phyloP scores from a whole-genome alignment of 2,888 invertebrate genomes.

The Hipparchia semele region DNA sequence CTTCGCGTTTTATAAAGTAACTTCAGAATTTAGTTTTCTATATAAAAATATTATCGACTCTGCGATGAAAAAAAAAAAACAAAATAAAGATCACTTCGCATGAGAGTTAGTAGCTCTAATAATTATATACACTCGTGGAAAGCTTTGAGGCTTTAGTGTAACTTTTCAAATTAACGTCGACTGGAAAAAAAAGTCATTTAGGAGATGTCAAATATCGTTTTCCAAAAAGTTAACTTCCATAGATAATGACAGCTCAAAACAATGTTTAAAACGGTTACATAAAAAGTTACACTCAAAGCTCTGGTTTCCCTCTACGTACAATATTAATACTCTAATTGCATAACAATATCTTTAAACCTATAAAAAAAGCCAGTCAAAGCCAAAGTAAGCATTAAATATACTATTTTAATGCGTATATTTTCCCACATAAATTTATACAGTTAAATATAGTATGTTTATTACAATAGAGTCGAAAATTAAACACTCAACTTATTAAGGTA shows the following conservation, averaged over 20 bases:
- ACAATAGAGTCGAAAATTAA: slow-evolving; percentile 33
- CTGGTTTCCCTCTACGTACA: slow-evolving; percentile 35
- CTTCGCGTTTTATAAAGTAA: slow-evolving; percentile 49
- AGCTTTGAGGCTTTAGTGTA: neutral
- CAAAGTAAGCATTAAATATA: slow-evolving; percentile 72
- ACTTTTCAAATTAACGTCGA: neutral
- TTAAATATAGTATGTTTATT: slow-evolving; percentile 35
- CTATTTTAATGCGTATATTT: slow-evolving; percentile 82
- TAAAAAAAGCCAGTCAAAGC: slow-evolving; percentile 77
- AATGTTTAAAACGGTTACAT: no score
- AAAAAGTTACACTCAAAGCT: neutral
- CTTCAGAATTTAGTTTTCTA: slow-evolving; percentile 62
- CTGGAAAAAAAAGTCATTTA: no score
- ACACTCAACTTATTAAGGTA: slow-evolving; percentile 31
- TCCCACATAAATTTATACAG: slow-evolving; percentile 79
- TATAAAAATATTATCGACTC: slow-evolving; percentile 32
- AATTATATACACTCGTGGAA: slow-evolving; percentile 42
- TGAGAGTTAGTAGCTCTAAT: slow-evolving; percentile 33
- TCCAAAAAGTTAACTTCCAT: no score
- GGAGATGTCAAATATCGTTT: no score
- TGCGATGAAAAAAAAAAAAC: slow-evolving; percentile 35
- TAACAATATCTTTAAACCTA: slow-evolving; percentile 66
- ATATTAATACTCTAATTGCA: slow-evolving; percentile 43
- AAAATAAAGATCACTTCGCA: slow-evolving; percentile 50
- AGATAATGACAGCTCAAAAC: no score